Evolutionary conservation across 2,888 invertebrate species (phyloP).

Genomic region (Aphodius sticticus): DNA sequence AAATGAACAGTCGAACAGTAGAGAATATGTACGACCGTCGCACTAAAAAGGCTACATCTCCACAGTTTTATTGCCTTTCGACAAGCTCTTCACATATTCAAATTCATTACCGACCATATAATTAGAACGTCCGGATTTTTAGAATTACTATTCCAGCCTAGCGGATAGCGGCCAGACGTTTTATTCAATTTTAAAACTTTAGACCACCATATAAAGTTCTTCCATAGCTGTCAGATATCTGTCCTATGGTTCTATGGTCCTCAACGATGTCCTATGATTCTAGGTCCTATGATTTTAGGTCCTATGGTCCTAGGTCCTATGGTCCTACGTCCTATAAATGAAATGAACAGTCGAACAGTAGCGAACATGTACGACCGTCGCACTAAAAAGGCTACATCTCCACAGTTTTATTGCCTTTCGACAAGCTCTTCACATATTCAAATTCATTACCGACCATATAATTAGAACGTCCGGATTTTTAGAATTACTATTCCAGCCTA

Average conservation of each 20-base stretch:
- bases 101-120: conserved; percentile 5
- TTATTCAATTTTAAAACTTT: too few species aligned
- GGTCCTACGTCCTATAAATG: too few species aligned
- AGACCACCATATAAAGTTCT: too few species aligned
- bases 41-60: neutral
- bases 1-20: too few species aligned
- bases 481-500: neutral
- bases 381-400: neutral
- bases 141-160: neutral
- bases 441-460: conserved; percentile 5
- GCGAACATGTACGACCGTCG: too few species aligned
- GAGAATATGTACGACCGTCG: too few species aligned
- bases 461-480: neutral
- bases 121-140: neutral
- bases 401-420: neutral
- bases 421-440: neutral
- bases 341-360: too few species aligned
- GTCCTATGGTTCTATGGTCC: too few species aligned
- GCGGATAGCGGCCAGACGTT: neutral
- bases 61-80: neutral
- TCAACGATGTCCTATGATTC: too few species aligned
- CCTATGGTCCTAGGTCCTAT: too few species aligned
- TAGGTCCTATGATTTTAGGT: too few species aligned
- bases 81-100: neutral
- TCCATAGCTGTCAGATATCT: too few species aligned